Evolutionary conservation across 2,797 vertebrate species (phyloP).

Genomic region (Serranus cabrilla): DNA sequence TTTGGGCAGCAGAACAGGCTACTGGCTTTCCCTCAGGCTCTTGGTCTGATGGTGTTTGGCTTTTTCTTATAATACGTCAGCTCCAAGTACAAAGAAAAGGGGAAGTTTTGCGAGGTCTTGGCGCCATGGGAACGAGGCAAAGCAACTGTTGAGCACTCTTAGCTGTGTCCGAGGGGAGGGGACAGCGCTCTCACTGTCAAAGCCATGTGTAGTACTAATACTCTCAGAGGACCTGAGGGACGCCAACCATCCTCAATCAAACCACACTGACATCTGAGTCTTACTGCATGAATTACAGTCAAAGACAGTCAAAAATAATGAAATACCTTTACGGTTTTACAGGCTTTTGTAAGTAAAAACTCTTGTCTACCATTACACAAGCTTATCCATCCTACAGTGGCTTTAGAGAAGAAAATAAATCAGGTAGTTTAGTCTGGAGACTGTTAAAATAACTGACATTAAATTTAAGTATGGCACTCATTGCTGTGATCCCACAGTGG

Average conservation of each 20-base stretch:
- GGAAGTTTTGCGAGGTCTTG: conserved; percentile 24
- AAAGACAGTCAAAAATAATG: neutral
- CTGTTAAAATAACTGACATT: conserved; percentile 31
- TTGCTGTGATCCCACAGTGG: neutral
- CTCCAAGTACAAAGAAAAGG: conserved; percentile 11
- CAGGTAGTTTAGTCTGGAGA: conserved; percentile 26
- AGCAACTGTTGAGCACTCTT: conserved; percentile 52
- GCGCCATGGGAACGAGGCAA: conserved; percentile 39
- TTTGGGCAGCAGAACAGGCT: neutral
- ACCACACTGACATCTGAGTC: conserved; percentile 15
- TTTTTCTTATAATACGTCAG: neutral
- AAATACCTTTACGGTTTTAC: conserved; percentile 25
- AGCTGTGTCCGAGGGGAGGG: conserved; percentile 37
- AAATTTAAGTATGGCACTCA: conserved; percentile 17
- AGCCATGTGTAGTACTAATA: conserved; percentile 59
- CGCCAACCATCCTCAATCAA: conserved; percentile 13
- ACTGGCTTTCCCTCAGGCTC: neutral
- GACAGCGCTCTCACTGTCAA: conserved; percentile 66
- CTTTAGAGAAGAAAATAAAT: conserved; percentile 8
- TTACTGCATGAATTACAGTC: neutral
- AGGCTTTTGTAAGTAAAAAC: conserved; percentile 10
- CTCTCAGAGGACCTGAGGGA: conserved; percentile 45
- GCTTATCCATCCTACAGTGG: neutral
- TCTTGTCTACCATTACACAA: neutral
- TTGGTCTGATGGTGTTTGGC: neutral